phyloP scores from a whole-genome alignment of 2,888 invertebrate genomes.

The Phlogophora meticulosa region DNA sequence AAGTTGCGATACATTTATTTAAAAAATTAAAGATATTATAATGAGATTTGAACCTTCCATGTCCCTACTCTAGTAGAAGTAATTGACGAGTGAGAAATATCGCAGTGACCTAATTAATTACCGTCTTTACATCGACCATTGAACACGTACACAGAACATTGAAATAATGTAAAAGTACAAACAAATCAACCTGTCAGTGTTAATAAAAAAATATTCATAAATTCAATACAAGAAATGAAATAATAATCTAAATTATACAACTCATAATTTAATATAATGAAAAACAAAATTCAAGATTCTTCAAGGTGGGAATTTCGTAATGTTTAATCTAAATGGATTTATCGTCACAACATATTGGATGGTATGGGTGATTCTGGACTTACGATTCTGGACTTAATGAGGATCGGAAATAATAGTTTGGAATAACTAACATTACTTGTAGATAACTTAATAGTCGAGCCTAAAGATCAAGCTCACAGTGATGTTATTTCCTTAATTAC shows the following conservation, averaged over 20 bases:
- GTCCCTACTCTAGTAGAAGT: constrained; percentile 28
- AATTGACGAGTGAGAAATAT: constrained; percentile 44
- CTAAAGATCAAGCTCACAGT: constrained; percentile 24
- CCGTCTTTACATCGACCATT: constrained; percentile 1
- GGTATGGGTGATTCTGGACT: constrained; percentile 36
- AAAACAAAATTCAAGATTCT: constrained; percentile 47
- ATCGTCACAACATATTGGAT: constrained; percentile 35
- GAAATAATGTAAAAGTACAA: constrained; percentile 3
- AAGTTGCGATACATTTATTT: neutral
- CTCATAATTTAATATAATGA: constrained; percentile 39
- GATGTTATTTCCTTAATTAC: constrained; percentile 23
- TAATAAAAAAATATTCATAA: constrained; percentile 32
- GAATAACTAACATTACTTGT: constrained; percentile 20
- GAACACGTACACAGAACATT: constrained; percentile 18
- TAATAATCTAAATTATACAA: constrained; percentile 43
- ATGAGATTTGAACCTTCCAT: constrained; percentile 27
- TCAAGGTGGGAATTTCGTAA: constrained; percentile 68
- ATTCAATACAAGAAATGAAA: constrained; percentile 32
- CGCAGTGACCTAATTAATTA: constrained; percentile 19
- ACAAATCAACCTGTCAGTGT: constrained; percentile 1
- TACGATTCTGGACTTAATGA: too few relatives aligned
- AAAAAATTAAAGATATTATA: neutral
- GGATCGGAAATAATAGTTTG: constrained; percentile 16
- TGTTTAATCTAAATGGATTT: constrained; percentile 51
- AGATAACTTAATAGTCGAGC: neutral